Evolutionary conservation across 2,113 vertebrate species (phyloP).

Genomic region (Catharus bicknelli): DNA sequence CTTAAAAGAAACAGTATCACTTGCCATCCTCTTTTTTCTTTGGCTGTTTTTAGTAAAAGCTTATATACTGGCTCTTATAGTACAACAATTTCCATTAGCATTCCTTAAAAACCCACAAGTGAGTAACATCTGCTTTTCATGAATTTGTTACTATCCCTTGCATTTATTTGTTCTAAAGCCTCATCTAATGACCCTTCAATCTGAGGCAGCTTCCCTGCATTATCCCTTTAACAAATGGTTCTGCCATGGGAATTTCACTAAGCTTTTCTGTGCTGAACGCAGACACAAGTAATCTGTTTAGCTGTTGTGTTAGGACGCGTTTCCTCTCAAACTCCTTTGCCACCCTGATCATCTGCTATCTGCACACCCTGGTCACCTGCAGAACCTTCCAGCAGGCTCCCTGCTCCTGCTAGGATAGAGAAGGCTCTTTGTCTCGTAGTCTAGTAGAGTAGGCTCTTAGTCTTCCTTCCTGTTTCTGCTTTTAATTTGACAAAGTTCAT

Average conservation of each 20-base stretch:
- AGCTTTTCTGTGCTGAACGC: not conserved
- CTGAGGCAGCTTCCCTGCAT: slow-evolving; percentile 1
- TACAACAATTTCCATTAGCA: not conserved
- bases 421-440: not conserved
- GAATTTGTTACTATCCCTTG: not conserved
- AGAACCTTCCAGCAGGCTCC: not conserved
- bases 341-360: not conserved
- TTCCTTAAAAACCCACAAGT: not conserved
- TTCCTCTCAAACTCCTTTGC: not conserved
- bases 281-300: not conserved
- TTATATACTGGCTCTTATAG: not conserved
- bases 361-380: not conserved
- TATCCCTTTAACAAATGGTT: slow-evolving; percentile 7
- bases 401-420: not conserved
- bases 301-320: not conserved
- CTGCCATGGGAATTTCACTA: not conserved
- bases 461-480: not conserved
- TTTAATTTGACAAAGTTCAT: not conserved
- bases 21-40: not conserved
- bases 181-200: not conserved
- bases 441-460: no score
- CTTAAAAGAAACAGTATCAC: not conserved
- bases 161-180: not conserved
- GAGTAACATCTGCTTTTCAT: not conserved
- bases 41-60: not conserved